Base-by-base conservation (phyloP, 1,140 invertebrate species). In the Eupristina koningsbergeri region DNA sequence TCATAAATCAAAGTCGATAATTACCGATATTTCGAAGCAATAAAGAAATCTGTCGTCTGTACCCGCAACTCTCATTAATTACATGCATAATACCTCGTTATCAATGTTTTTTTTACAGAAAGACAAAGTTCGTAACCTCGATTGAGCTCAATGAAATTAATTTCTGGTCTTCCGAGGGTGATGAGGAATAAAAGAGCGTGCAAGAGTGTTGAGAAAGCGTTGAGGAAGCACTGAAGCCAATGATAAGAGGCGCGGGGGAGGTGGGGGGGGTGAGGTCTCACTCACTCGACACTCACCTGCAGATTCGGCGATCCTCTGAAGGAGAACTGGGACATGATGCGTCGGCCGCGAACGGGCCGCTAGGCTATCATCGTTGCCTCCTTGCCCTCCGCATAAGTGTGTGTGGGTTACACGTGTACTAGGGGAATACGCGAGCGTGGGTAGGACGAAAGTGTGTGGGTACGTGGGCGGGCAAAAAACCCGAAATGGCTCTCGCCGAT, bases 291-390 rank as follows among this genome's bases (percentile, higher is more conserved):
- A 86, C 90, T 92, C 91, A 94, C 94, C 94, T 94, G 94, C 91
- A 94, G 94, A 93, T 93, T 94, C 89, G 94, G 94, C 88, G 94
- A 95, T 93, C 93, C 93, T 93, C 94, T 92, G 89, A 94, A 94
- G 89, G 94, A 94, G 93, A 94, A 94, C 93, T 94, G 94, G 93
- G 94, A 94, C 93, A 94, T 94, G 93, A 89, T 94, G 93, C 92
- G 93, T 92, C 93, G 93, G 92, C 93, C 93, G 92, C 91, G 76
- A 17, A 87, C 91, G 91, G 92, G 91, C 91, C 91, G 91, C 90
- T 93, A 92, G 89, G 90, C 91, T 86, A 91, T 89, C 91, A 92
- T 93, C 87, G 86, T 92, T 90, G 74, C 13, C 64, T 84, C 83
- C 77, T 84, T 79, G 31, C 67, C 39, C 67, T 73, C 64, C 76